Conservation (phyloP, 2,797 vertebrate species). For the Diceros bicornis region DNA sequence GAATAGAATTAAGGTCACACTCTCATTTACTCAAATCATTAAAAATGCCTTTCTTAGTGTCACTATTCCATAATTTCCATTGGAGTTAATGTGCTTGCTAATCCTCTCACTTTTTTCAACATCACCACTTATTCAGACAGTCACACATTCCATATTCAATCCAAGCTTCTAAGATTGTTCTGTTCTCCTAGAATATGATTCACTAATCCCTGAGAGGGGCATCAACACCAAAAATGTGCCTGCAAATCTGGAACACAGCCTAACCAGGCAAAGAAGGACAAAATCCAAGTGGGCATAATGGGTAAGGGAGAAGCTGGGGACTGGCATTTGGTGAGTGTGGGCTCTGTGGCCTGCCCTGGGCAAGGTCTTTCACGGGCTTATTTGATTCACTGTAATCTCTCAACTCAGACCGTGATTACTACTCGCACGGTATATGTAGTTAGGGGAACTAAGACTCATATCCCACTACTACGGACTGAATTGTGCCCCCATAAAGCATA, state of each 20-base stretch:
- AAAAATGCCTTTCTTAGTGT: slow-evolving; percentile 52
- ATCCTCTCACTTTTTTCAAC: slow-evolving; percentile 61
- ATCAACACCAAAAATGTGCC: background rate
- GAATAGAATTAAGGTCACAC: slow-evolving; percentile 70
- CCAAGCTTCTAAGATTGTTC: slow-evolving; percentile 18
- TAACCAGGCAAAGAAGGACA: background rate
- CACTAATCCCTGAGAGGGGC: background rate
- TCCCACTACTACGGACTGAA: background rate
- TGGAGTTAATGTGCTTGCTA: slow-evolving; percentile 1
- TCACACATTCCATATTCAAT: background rate
- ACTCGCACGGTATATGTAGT: too few relatives aligned
- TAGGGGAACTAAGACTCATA: background rate
- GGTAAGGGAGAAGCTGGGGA: too few relatives aligned
- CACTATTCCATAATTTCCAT: background rate
- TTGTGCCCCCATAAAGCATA: background rate
- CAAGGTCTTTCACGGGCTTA: background rate
- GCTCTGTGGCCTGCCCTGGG: background rate
- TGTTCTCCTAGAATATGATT: background rate
- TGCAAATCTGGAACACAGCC: background rate
- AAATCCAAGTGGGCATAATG: fast-evolving
- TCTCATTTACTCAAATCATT: slow-evolving; percentile 62
- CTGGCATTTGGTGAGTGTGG: background rate
- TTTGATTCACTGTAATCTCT: background rate
- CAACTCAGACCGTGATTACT: background rate
- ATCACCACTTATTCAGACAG: background rate